phyloP scores from a whole-genome alignment of 2,113 vertebrate genomes.

The Odontophorus gujanensis region DNA sequence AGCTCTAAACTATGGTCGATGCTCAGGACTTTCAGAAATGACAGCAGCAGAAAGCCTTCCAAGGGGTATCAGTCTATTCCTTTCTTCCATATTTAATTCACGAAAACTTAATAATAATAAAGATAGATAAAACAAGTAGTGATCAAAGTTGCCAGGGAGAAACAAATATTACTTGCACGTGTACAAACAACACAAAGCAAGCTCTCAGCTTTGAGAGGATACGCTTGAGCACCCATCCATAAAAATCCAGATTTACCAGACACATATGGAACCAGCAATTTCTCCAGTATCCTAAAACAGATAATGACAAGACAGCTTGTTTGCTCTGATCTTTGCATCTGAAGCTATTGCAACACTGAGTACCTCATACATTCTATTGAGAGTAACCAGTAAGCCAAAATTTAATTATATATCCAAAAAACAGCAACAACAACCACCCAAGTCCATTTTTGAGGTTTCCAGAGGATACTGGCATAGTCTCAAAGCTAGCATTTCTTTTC shows the following conservation, averaged over 20 bases:
- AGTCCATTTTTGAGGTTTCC: neutral
- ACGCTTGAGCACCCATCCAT: rapidly evolving
- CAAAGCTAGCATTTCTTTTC: neutral
- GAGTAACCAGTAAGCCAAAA: neutral
- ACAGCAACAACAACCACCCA: neutral
- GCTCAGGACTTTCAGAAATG: neutral
- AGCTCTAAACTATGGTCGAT: neutral
- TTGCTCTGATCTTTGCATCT: neutral
- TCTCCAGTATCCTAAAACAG: rapidly evolving
- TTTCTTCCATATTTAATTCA: neutral
- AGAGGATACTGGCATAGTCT: neutral
- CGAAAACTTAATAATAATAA: neutral
- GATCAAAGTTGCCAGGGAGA: neutral
- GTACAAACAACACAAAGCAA: neutral
- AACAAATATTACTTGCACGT: neutral
- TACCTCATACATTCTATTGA: neutral
- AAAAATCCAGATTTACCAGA: neutral
- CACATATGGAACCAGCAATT: neutral
- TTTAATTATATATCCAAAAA: neutral
- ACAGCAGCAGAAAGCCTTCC: neutral
- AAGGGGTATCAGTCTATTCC: neutral
- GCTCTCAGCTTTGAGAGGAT: neutral
- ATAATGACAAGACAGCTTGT: neutral
- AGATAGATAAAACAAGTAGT: neutral
- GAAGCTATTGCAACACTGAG: neutral